Base-by-base conservation (phyloP, 2,797 vertebrate genomes). In the Tragopan temminckii region DNA sequence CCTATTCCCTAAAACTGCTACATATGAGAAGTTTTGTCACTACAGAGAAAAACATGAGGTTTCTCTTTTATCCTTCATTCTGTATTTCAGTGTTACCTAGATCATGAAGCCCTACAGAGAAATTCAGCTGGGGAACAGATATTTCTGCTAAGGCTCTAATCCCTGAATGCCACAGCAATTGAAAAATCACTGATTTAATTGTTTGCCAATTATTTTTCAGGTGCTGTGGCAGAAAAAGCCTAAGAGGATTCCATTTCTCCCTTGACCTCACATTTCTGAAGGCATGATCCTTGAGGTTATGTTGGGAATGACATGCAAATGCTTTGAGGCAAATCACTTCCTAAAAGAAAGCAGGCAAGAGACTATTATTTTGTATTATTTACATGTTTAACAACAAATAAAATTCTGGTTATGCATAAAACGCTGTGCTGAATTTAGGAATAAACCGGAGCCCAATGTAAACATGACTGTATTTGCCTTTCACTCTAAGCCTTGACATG, bases 201-300 rank as follows among this genome's bases (percentile, higher is more conserved):
- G 20, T 4, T 5, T 42, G 48, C 42, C 72, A 94, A 78, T 91
- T 88, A 89, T 71, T 91, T 95, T 89, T 31, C 45, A 59, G 80
- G 21, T 85, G 29, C 38, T 38, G 72, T 80, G 57, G 55, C 59
- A 25, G 92, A 87, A 71, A 74, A 45, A 80, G 20, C 19, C 68
- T 62, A 77, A 87, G 12, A 83, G 48, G 25, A 61, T 17, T 14
- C 71, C 2, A 4, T 15, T 69, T 45, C 50, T 78, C 38, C 58
- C 27, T 21, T 38, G 23, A 11, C 0, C 0, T 1, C 3, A 66
- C 25, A 16, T 55, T 1, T 4, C 43, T 29, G 23, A 61, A 82
- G 64, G 57, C 21, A 16, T 6, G n/a, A 43, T 75, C 62, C 72
- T 48, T 53, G 16, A 5, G 69, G 79, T 66, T 85, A 45, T 29